phyloP scores from a whole-genome alignment of 2,113 vertebrate species.

The Pygoscelis adeliae region DNA sequence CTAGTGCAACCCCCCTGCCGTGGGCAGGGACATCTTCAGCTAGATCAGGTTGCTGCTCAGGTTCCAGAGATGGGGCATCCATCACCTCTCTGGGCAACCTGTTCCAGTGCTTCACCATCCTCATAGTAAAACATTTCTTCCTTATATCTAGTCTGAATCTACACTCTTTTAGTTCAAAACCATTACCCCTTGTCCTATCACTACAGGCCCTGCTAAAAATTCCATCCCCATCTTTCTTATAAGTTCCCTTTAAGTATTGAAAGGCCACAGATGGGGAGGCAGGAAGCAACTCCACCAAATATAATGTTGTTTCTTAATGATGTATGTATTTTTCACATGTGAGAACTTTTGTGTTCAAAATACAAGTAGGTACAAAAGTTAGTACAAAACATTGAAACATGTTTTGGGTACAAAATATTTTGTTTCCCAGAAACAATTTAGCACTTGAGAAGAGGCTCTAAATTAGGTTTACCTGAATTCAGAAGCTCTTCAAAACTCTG shows the following conservation, averaged over 20 bases:
- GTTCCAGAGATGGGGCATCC: neutral
- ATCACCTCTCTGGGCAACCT: neutral
- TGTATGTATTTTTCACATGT: fast-evolving
- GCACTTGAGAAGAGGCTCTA: neutral
- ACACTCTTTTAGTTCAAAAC: neutral
- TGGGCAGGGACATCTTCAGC: too few relatives aligned
- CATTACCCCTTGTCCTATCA: fast-evolving
- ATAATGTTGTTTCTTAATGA: neutral
- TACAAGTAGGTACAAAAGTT: neutral
- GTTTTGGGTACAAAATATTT: neutral
- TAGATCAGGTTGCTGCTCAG: neutral
- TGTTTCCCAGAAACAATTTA: neutral
- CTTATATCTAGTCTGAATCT: neutral
- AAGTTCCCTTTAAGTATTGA: neutral
- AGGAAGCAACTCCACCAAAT: neutral
- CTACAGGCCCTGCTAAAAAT: neutral
- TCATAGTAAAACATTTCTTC: neutral
- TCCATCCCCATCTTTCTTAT: neutral
- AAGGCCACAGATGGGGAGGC: neutral
- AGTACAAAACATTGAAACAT: neutral
- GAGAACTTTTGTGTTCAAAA: neutral
- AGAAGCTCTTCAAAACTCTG: neutral
- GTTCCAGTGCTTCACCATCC: neutral
- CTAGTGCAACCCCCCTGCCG: fast-evolving
- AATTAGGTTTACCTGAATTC: neutral